Evolutionary conservation across 2,888 invertebrate genomes (phyloP), one percentile per base, ranked within the genome.

Genomic region (Boloria euphrosyne): DNA sequence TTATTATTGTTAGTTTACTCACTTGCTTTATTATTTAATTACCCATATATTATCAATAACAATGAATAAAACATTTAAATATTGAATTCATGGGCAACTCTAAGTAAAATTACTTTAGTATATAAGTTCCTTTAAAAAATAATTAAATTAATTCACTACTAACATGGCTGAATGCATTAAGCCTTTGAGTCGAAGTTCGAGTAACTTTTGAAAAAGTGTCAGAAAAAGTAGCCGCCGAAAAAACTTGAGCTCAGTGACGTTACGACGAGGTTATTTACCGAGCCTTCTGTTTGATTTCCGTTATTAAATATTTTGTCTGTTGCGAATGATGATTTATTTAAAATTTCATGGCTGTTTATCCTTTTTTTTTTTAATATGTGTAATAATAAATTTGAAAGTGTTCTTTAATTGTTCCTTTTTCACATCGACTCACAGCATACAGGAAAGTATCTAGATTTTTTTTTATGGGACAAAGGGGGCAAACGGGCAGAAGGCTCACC

Each of bases 181-280:
- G 54, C 55, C 49, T 63, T 57, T 46, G 46, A 57, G 57, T 5
- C 46, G 57, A 57, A 18, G 57, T 16, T 57, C 22, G 46, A 46
- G 27, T 31, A 59, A 49, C 59, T 59, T 49, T 49, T 49, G 80
- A 79, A 38, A 38, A 81, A 80, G 73, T 72, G 76, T 69, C 73
- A 81, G 78, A 84, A 84, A 85, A 85, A 85, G 80, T 76, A 74
- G 75, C 73, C 76, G 76, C 75, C 74, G 74, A 77, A 80, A 80
- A 83, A 83, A 82, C 80, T 76, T 68, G 74, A 73, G 74, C 79
- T 76, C 80, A 65, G 68, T 70, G 60, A 65, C 50, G 52, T 69
- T 64, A 66, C 63, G 61, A 80, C 70, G 76, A 78, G 79, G 79
- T 77, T 79, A 79, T 82, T 85, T 80, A 82, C 79, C 76, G 77